A percentile compares a stretch with the other conserved stretches of the same genome.
These are phyloP conservation scores for Parnassius orleans DNA, from an alignment of 2,888 invertebrate genomes.

Conservation along the genomic window DNA sequence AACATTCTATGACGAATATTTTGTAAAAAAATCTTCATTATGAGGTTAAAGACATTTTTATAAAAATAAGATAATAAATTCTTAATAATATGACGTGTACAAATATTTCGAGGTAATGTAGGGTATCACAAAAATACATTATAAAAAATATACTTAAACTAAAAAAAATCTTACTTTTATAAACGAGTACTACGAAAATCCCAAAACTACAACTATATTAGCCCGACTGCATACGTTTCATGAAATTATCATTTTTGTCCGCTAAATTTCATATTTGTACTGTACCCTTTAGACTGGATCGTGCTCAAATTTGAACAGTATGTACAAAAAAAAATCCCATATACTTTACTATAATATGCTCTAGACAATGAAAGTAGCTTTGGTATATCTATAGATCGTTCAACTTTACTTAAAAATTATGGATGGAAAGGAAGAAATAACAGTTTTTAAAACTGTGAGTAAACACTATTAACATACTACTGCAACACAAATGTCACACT, in stretches of 20 bases:
- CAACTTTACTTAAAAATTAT: no score
- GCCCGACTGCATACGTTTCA: neutral
- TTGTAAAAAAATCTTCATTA: neutral
- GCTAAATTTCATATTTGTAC: constrained; percentile 18
- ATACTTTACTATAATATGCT: no score
- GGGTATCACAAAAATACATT: neutral
- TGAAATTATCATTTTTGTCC: neutral
- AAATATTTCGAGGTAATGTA: neutral
- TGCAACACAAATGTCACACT: no score
- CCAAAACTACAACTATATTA: constrained; percentile 3
- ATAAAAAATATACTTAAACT: neutral
- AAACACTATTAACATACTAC: no score
- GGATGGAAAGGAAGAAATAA: no score
- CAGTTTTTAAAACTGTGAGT: no score
- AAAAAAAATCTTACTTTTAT: neutral
- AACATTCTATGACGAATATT: neutral
- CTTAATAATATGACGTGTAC: neutral
- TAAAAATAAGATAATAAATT: constrained; percentile 4
- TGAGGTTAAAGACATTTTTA: neutral
- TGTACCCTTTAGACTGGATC: constrained; percentile 15
- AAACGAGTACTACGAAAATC: constrained; percentile 1
- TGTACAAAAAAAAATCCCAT: constrained; percentile 9
- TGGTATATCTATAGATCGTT: no score
- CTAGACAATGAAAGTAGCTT: no score
- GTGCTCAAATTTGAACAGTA: constrained; percentile 14